Evolutionary conservation across 2,888 invertebrate species (phyloP), one percentile per base, ranked within the genome.

Genomic region (Diaphora mendica): DNA sequence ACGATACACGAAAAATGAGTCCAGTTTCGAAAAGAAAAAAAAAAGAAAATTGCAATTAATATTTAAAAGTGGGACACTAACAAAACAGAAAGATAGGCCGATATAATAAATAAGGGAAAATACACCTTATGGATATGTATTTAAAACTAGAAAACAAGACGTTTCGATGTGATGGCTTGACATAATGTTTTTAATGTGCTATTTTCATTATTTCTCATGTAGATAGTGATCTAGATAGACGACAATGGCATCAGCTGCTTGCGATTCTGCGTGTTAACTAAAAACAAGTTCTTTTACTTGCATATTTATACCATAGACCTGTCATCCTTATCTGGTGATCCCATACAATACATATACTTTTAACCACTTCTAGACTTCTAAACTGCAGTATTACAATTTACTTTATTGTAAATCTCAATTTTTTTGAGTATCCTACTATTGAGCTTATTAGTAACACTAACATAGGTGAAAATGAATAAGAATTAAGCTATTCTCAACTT

Each of bases 11-110:
- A 69, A 82, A 77, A 84, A 68, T 81, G 68, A 79, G 81, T 72
- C 72, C 69, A 73, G 70, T 75, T 81, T 59, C 72, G 82, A 83
- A 82, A 80, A 77, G 70, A 70, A 80, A 78, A 76, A 42, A n/a
- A 72, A 75, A 75, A 77, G 75, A 77, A 83, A 76, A 82, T 68
- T 81, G 79, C 81, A 85, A 85, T 83, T 84, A 84, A 76, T 85
- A 73, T 79, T 77, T 77, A 42, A 83, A 84, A 85, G 78, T 84
- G 76, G 85, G 77, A 78, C 84, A 76, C 70, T 75, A 70, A 81
- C 76, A 79, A 77, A 74, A 73, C 74, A 75, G 77, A 72, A 72
- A 72, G 74, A 74, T 66, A 78, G 82, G 70, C 71, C 65, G 74
- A 72, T 71, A 68, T 76, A 79, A 76, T 71, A 70, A 78, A 73